Evolutionary conservation across 2,888 invertebrate species (phyloP).

Genomic region (Pristionchus arcanus): DNA sequence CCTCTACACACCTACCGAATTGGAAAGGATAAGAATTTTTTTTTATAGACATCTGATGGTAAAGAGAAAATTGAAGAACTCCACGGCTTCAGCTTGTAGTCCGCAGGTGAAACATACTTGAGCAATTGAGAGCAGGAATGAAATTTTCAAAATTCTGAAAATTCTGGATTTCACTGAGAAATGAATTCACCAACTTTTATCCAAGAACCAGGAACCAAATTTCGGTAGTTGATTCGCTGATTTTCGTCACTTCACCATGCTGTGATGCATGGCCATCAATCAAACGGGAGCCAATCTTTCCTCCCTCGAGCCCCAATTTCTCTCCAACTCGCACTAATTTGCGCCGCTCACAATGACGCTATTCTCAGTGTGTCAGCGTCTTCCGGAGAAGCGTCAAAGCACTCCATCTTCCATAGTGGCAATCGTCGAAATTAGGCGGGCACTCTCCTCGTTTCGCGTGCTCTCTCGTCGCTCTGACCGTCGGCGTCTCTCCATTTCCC

Average conservation of each 20-base stretch:
- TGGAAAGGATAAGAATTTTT: no score
- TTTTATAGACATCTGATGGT: no score
- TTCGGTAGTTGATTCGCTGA: neutral
- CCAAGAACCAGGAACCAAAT: neutral
- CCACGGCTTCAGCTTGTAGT: no score
- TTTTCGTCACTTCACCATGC: neutral
- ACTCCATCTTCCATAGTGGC: neutral
- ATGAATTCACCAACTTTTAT: neutral
- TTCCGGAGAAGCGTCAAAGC: neutral
- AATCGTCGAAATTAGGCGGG: neutral
- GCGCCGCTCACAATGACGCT: slow-evolving; percentile 30
- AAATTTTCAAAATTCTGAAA: no score
- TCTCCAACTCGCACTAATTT: slow-evolving; percentile 14
- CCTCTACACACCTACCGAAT: no score
- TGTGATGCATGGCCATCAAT: neutral
- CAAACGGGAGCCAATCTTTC: neutral
- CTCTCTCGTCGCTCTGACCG: slow-evolving; percentile 10
- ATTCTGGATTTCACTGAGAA: neutral
- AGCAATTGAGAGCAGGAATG: no score
- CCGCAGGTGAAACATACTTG: no score
- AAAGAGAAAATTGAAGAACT: no score
- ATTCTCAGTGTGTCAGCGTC: neutral
- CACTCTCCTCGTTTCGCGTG: neutral
- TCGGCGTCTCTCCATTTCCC: neutral
- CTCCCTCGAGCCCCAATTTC: neutral